Evolutionary conservation across 2,797 vertebrate genomes (phyloP).

Genomic region (Anisognathus igniventris): DNA sequence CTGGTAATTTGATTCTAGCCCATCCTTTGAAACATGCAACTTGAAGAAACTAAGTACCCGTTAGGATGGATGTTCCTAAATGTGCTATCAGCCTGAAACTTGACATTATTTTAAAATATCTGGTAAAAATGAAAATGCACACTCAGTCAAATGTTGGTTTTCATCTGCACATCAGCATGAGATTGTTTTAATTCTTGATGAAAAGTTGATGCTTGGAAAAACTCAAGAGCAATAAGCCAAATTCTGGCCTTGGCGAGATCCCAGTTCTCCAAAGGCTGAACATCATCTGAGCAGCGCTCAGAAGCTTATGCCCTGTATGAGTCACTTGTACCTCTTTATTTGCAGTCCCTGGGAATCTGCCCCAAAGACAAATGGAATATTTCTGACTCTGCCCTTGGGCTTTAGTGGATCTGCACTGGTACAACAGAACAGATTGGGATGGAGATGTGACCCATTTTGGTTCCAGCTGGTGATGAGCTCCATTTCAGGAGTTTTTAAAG

Average conservation of each 20-base stretch:
- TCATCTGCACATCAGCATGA: neutral
- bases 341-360: neutral
- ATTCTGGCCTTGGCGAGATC: neutral
- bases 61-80: neutral
- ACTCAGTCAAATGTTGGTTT: neutral
- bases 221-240: neutral
- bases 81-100: neutral
- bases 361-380: constrained; percentile 8
- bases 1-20: constrained; percentile 30
- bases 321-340: constrained; percentile 20
- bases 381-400: constrained; percentile 3
- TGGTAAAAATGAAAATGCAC: constrained; percentile 7
- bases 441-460: constrained; percentile 10
- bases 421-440: neutral
- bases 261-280: constrained; percentile 13
- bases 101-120: neutral
- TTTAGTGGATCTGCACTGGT: neutral
- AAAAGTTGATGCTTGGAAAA: constrained; percentile 25
- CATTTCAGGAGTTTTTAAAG: neutral
- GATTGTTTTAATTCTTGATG: constrained; percentile 26
- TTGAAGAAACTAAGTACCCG: neutral
- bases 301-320: neutral
- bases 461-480: neutral
- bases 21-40: neutral
- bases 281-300: neutral